Conservation (phyloP, 1,140 invertebrate genomes). For the Drosophila bocqueti region DNA sequence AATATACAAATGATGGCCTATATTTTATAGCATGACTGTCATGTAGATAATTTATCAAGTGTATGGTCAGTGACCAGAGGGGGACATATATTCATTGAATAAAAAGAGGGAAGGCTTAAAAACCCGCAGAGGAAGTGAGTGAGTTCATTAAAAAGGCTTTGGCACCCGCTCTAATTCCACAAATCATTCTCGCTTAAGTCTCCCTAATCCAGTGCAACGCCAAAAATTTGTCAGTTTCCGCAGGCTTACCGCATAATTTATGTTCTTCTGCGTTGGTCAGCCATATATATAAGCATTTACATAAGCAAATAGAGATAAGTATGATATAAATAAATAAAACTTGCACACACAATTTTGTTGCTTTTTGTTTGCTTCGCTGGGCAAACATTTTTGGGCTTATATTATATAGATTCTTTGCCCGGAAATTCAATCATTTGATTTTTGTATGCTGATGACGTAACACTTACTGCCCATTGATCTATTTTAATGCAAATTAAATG, state of each 20-base stretch:
- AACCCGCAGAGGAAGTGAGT: conserved; percentile 12
- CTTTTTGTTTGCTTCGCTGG: conserved; percentile 2
- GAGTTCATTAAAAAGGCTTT: conserved; percentile 46
- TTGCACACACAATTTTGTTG: not conserved
- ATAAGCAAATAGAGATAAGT: conserved; percentile 20
- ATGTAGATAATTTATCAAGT: conserved; percentile 26
- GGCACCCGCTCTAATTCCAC: conserved; percentile 37
- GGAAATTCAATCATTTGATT: conserved; percentile 29
- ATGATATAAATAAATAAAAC: conserved; percentile 31
- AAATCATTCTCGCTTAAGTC: conserved; percentile 44
- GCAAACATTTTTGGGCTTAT: conserved; percentile 7
- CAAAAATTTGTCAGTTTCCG: conserved; percentile 48
- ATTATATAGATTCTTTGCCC: not conserved
- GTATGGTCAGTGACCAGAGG: not conserved
- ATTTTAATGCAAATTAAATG: conserved; percentile 49
- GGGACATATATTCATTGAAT: not conserved
- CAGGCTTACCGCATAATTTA: conserved; percentile 46
- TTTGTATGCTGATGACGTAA: conserved; percentile 39
- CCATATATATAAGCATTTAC: conserved; percentile 3
- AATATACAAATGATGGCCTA: too few relatives aligned
- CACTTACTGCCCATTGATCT: conserved; percentile 27
- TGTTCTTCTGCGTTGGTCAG: conserved; percentile 21
- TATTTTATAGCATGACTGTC: conserved; percentile 1
- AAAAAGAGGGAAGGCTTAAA: not conserved
- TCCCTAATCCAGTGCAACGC: conserved; percentile 44